Base-by-base conservation (phyloP, 2,113 vertebrate genomes). In the Bufo bufo region DNA sequence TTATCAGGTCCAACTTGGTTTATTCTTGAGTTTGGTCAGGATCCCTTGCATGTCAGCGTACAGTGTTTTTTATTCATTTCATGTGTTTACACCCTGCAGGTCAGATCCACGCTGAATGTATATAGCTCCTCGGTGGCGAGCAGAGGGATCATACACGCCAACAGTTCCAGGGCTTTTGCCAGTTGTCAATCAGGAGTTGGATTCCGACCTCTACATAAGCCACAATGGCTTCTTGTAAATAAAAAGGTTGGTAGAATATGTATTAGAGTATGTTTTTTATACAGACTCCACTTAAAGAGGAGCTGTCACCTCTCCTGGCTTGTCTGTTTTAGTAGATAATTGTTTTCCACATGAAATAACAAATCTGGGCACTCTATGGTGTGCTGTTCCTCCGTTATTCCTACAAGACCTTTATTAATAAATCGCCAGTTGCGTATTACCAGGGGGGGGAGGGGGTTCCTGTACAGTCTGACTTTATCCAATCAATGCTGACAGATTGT, bases 121-220 rank as follows among this genome's bases (percentile, higher is more conserved):
- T 99, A 99, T 79, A 95, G 97, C 75, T 95, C 94, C 0, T 97
- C 97, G 0, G 92, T 99, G 88, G 96, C 97, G 63, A 96, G 97
- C 0, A 96, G 98, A 82, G 98, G 98, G 9, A 93, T 99, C 58
- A 97, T 99, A 43, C 96, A 99, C 93, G 94, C 97, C 54, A 98
- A 99, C 92, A 94, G 89, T 0, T 92, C 95, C 56, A 92, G 96
- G 85, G 95, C 95, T 72, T 94, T 91, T 87, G 95, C 96, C 82
- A 93, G 92, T 52, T 92, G 93, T 79, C 97, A 97, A 56, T 94
- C 93, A 17, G 94, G 95, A 59, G 90, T 96, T 54, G 96, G 97
- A 4, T 99, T 99, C 93, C 95, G 95, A 84, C 97, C 98, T 0
- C 92, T 99, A 17, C 97, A 99, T 90, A 99, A 99, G 92, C 97